Evolutionary conservation across 2,888 invertebrate genomes (phyloP).

Genomic region (Heliconius sara): DNA sequence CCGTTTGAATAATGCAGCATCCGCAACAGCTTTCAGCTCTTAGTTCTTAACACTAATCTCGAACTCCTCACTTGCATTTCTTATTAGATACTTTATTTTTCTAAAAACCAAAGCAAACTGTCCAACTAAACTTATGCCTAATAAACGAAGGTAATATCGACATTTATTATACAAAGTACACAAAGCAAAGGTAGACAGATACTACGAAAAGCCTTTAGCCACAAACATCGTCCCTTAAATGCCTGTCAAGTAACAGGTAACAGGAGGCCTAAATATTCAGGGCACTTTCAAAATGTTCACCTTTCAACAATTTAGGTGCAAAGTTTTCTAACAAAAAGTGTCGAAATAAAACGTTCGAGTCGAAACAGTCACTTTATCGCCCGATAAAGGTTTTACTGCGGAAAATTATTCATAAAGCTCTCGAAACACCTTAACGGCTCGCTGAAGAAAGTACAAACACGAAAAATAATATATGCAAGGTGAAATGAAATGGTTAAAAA

Average conservation of each 20-base stretch:
- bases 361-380: conserved; percentile 22
- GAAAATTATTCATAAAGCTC: conserved; percentile 27
- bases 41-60: conserved; percentile 41
- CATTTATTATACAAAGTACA: conserved; percentile 11
- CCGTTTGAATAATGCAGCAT: conserved; percentile 71
- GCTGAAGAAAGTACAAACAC: not conserved
- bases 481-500: not conserved
- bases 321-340: conserved; percentile 28
- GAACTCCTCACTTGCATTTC: conserved; percentile 31
- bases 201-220: conserved; percentile 16
- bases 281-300: conserved; percentile 38
- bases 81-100: conserved; percentile 19
- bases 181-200: conserved; percentile 11
- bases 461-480: not conserved
- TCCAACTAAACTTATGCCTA: conserved; percentile 9
- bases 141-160: conserved; percentile 3
- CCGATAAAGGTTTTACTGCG: conserved; percentile 29
- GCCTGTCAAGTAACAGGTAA: conserved; percentile 35
- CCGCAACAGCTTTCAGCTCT: conserved; percentile 36
- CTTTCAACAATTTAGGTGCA: conserved; percentile 26
- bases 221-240: conserved; percentile 26
- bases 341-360: conserved; percentile 24
- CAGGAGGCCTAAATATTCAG: conserved; percentile 42
- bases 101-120: conserved; percentile 1
- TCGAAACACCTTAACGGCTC: conserved; percentile 9